These are phyloP conservation scores for Clostera curtula DNA, from an alignment of 2,888 invertebrate species.

Conservation along the genomic window DNA sequence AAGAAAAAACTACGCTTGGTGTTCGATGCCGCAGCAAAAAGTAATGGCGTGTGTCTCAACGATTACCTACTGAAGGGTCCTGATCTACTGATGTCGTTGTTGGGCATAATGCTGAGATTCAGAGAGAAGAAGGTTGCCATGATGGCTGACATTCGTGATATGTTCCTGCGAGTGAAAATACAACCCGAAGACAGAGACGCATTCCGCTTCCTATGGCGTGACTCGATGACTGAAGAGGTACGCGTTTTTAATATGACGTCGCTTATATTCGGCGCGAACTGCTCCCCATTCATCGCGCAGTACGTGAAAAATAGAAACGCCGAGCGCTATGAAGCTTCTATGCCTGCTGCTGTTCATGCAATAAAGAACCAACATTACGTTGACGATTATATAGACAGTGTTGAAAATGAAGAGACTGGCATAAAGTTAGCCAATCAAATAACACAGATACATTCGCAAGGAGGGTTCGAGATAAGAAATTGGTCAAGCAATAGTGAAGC, in stretches of 20 bases:
- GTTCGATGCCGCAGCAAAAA: conserved; percentile 15
- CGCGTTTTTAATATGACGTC: conserved; percentile 3
- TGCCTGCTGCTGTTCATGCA: conserved; percentile 11
- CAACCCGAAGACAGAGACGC: conserved; percentile 8
- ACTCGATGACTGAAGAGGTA: neutral
- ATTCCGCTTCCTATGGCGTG: conserved; percentile 6
- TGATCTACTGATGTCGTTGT: conserved; percentile 12
- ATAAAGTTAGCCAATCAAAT: conserved; percentile 10
- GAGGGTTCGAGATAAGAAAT: conserved; percentile 21
- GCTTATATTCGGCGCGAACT: conserved; percentile 5
- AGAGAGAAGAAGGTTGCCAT: conserved; percentile 11
- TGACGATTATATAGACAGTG: conserved; percentile 21
- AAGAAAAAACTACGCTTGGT: conserved; percentile 17
- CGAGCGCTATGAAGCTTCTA: conserved; percentile 1
- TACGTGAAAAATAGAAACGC: conserved; percentile 21
- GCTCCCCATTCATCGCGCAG: conserved; percentile 7
- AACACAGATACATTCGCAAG: conserved; percentile 13
- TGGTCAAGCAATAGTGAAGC: conserved; percentile 18
- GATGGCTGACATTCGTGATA: conserved; percentile 12
- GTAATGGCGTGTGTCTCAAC: conserved; percentile 10
- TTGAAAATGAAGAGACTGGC: conserved; percentile 10
- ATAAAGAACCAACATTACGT: conserved; percentile 14
- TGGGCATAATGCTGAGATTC: conserved; percentile 16
- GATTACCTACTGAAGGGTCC: conserved; percentile 11
- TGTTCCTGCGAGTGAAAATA: conserved; percentile 14